These are phyloP conservation scores for Pseudomyrmex dendroicus DNA, from an alignment of 1,140 invertebrate genomes.

Conservation along the genomic window DNA sequence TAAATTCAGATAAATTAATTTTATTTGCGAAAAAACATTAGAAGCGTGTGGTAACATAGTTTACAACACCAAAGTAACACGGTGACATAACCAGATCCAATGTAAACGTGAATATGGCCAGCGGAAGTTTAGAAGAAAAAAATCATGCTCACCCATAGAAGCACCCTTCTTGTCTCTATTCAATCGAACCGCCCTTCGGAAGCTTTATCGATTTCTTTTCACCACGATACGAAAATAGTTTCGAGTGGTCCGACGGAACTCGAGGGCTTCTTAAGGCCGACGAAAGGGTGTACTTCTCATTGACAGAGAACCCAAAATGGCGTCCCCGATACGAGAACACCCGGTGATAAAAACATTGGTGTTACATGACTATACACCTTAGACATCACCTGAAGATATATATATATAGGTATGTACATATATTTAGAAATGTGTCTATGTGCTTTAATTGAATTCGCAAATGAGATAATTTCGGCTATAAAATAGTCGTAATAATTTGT, in stretches of 20 bases:
- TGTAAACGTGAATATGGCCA: slow-evolving; percentile 59
- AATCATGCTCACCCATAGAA: slow-evolving; percentile 70
- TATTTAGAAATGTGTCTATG: no score
- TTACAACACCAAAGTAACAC: slow-evolving; percentile 4
- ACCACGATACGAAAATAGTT: slow-evolving; percentile 76
- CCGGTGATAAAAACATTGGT: background rate
- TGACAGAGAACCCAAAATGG: slow-evolving; percentile 75
- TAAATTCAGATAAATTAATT: background rate
- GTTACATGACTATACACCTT: background rate
- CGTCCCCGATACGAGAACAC: slow-evolving; percentile 72
- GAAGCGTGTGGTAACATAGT: no score
- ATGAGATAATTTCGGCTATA: background rate
- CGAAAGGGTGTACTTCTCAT: slow-evolving; percentile 75
- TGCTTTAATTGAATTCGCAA: background rate
- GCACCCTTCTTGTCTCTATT: slow-evolving; percentile 76
- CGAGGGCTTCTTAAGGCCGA: slow-evolving; percentile 74
- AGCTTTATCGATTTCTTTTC: slow-evolving; percentile 77
- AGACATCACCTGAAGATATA: slow-evolving; percentile 4
- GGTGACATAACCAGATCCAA: slow-evolving; percentile 43
- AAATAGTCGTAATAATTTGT: background rate
- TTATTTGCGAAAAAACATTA: background rate
- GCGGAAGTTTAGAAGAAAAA: slow-evolving; percentile 70
- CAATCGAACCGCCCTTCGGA: slow-evolving; percentile 75
- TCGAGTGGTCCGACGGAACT: slow-evolving; percentile 74
- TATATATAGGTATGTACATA: no score